Evolutionary conservation across 2,797 vertebrate genomes (phyloP).

Genomic region (Sandelia bainsii): DNA sequence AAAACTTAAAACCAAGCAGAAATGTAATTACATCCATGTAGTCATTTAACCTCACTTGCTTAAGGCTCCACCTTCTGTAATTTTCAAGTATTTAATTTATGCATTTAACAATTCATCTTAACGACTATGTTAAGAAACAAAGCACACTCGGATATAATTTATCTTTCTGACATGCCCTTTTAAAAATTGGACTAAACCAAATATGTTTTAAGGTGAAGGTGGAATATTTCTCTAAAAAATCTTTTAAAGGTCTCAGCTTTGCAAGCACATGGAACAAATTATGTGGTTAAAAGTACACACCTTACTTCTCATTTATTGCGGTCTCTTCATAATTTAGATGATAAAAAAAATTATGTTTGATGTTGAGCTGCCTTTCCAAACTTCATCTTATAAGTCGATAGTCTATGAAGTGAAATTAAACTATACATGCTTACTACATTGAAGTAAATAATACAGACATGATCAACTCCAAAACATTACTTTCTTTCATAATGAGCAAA

Average conservation of each 20-base stretch:
- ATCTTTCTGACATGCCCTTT: constrained; percentile 50
- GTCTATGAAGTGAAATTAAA: too few species aligned
- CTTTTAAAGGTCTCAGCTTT: constrained; percentile 15
- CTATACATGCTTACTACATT: too few species aligned
- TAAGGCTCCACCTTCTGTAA: constrained; percentile 43
- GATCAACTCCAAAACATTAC: neutral
- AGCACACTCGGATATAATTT: constrained; percentile 40
- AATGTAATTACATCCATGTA: constrained; percentile 39
- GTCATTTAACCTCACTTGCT: constrained; percentile 33
- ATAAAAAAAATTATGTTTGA: constrained; percentile 10
- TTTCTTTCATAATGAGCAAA: too few species aligned
- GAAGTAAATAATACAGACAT: constrained; percentile 16
- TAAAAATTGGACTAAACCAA: constrained; percentile 52
- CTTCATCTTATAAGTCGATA: neutral
- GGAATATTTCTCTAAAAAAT: constrained; percentile 4
- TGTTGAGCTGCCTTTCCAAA: neutral
- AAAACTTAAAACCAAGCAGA: constrained; percentile 19
- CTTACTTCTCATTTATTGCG: too few species aligned
- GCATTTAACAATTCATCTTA: constrained; percentile 48
- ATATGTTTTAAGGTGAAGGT: constrained; percentile 12
- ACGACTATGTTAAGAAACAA: constrained; percentile 52
- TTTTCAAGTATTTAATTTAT: constrained; percentile 54
- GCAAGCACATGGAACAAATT: constrained; percentile 2
- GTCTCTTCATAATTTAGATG: neutral
- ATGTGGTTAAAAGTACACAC: constrained; percentile 7